A percentile compares a stretch with the other conserved stretches of the same genome.
Conservation (phyloP, 2,113 vertebrate species). For the Melanotaenia duboulayi region DNA sequence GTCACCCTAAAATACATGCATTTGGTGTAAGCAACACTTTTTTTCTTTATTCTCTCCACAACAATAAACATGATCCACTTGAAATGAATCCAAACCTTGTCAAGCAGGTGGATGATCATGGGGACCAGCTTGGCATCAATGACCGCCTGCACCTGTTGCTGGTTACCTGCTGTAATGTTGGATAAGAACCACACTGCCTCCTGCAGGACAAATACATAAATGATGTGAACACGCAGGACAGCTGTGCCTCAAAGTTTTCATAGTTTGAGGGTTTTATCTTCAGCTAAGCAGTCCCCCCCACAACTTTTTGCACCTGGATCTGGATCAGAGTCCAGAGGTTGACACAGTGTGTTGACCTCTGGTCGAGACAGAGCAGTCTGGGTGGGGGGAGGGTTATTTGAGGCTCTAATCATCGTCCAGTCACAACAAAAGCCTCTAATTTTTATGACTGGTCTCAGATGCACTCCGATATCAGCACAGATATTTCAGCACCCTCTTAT, state of each 20-base stretch:
- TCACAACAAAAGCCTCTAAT: constrained; percentile 77
- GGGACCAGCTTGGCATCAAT: constrained; percentile 98
- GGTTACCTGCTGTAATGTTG: constrained; percentile 99
- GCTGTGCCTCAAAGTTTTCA: neutral
- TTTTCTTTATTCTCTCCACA: neutral
- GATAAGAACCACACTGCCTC: constrained; percentile 99
- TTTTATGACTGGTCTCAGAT: constrained; percentile 89
- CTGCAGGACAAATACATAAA: constrained; percentile 79
- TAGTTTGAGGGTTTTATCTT: neutral
- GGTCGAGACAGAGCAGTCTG: constrained; percentile 80
- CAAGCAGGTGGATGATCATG: constrained; percentile 99
- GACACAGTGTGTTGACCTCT: constrained; percentile 66
- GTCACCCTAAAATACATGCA: constrained; percentile 86
- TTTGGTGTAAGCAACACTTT: neutral
- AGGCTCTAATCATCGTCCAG: constrained; percentile 90
- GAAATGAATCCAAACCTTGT: constrained; percentile 87
- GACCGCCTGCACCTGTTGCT: constrained; percentile 99
- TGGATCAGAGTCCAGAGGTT: constrained; percentile 90
- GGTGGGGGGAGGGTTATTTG: constrained; percentile 80
- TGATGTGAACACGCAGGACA: neutral
- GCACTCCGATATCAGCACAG: constrained; percentile 92
- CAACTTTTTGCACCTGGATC: constrained; percentile 45
- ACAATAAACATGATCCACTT: accelerated
- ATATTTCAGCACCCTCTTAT: constrained; percentile 83
- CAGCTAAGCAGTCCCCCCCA: neutral